Base-by-base conservation (phyloP, 2,113 vertebrate species). In the Gila orcuttii region DNA sequence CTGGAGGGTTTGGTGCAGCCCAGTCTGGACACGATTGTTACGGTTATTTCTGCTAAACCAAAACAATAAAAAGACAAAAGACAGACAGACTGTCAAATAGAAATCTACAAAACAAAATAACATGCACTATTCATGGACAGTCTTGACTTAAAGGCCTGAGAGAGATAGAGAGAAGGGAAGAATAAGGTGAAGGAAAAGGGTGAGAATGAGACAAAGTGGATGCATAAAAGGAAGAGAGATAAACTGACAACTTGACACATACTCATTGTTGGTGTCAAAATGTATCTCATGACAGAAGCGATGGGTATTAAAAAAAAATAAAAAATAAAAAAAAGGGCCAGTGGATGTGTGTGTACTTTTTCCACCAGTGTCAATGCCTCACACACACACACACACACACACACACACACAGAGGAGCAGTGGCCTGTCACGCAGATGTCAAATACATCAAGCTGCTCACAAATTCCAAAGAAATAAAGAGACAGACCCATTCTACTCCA, bases 381-480 rank as follows among this genome's bases (percentile, higher is more conserved):
- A 71, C 73, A 87, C 77, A 87, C 87, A 90, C 85, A 86, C 78
- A 66, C 31, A 76, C 86, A 79, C 36, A 88, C 88, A 93, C 93
- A 95, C 92, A 95, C 93, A 93, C 88, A 90, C 95, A 89, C 93
- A 94, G 94, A 93, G 93, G 88, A 92, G 93, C 91, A 94, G 92
- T 87, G 85, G 91, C 91, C 95, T 95, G 95, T 96, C 96, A 97
- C 92, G 89, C 92, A 91, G 86, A 90, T 96, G 96, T 96, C 96
- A 96, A 96, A 97, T 95, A 91, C 93, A 96, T 96, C 97, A 96
- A 96, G 93, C 92, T 88, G 84, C 93, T 96, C 94, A 93, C 93
- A 96, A 95, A 96, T 96, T 95, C 93, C 95, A 93, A 93, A 93
- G 90, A 89, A 89, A 93, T 89, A 88, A 83, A 50, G 75, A 91